Evolutionary conservation across 1,140 invertebrate species (phyloP).

Genomic region (Philotrypesis tridentata): DNA sequence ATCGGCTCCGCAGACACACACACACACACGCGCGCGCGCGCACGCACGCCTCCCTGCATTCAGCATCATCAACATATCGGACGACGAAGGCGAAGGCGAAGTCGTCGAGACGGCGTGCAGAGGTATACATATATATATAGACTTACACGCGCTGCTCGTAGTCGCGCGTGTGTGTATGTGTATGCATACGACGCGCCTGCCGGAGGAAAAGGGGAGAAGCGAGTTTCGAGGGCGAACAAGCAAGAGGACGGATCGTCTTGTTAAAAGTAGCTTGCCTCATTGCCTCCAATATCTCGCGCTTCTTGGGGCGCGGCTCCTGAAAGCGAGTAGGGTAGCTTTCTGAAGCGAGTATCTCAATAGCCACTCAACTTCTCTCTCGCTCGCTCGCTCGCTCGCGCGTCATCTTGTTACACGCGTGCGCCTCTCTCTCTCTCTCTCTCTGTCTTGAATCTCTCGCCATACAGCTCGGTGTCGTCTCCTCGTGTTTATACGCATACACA

Average conservation of each 20-base stretch:
- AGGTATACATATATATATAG: no score
- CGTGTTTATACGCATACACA: not conserved
- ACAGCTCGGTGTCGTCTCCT: not conserved
- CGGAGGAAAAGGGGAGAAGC: not conserved
- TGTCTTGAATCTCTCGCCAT: slow-evolving; percentile 18
- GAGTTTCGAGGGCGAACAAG: slow-evolving; percentile 20
- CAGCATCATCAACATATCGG: slow-evolving; percentile 39
- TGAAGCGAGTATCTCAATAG: slow-evolving; percentile 64
- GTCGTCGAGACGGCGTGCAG: not conserved
- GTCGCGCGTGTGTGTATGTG: not conserved
- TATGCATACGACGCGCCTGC: no score
- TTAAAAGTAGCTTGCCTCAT: slow-evolving; percentile 65
- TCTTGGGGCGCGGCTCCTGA: slow-evolving; percentile 18
- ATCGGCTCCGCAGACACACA: not conserved
- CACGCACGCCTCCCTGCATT: slow-evolving; percentile 22
- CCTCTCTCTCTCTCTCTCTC: slow-evolving; percentile 26
- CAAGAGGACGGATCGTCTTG: slow-evolving; percentile 59
- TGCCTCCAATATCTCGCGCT: slow-evolving; percentile 65
- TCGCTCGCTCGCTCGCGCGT: slow-evolving; percentile 15
- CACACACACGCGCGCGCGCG: no score
- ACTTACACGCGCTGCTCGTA: no score
- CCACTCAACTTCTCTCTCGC: slow-evolving; percentile 55
- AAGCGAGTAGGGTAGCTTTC: slow-evolving; percentile 53
- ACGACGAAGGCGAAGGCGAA: not conserved
- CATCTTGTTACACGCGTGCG: slow-evolving; percentile 59